Percentiles rank a stretch among this genome's conserved stretches.
phyloP scores from a whole-genome alignment of 2,888 invertebrate genomes.

The Platycnemis pennipes region DNA sequence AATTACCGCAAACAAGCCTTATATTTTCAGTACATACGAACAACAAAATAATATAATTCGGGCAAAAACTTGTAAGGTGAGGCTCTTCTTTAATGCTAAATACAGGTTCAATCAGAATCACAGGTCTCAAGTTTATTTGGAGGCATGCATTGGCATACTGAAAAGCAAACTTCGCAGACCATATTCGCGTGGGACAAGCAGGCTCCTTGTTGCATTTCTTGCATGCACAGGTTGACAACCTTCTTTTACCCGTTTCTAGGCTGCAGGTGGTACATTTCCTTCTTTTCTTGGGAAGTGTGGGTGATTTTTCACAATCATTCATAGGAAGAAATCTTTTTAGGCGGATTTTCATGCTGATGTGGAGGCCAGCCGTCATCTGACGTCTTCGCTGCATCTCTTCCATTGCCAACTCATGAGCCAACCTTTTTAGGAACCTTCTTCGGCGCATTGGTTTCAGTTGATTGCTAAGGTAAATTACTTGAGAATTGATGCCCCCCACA shows the following conservation, averaged over 20 bases:
- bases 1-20: too few species aligned
- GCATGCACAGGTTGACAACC: constrained; percentile 70
- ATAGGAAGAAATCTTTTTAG: constrained; percentile 69
- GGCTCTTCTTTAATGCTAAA: too few species aligned
- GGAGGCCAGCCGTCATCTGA: constrained; percentile 57
- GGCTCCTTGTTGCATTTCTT: constrained; percentile 70
- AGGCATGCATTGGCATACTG: too few species aligned
- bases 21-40: too few species aligned
- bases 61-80: too few species aligned
- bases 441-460: constrained; percentile 15
- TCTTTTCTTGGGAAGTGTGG: constrained; percentile 63
- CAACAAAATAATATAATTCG: too few species aligned
- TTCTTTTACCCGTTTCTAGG: constrained; percentile 70
- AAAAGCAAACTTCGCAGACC: too few species aligned
- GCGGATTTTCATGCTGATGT: constrained; percentile 68
- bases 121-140: too few species aligned
- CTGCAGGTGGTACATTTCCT: constrained; percentile 64
- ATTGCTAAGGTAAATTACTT: constrained; percentile 38
- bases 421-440: too few species aligned
- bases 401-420: constrained; percentile 69
- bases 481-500: constrained; percentile 17
- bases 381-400: constrained; percentile 70
- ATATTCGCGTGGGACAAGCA: constrained; percentile 70
- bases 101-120: too few species aligned
- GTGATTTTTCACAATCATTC: constrained; percentile 63